Base-by-base conservation (phyloP, 2,888 invertebrate genomes). In the Polydesmus complanatus region DNA sequence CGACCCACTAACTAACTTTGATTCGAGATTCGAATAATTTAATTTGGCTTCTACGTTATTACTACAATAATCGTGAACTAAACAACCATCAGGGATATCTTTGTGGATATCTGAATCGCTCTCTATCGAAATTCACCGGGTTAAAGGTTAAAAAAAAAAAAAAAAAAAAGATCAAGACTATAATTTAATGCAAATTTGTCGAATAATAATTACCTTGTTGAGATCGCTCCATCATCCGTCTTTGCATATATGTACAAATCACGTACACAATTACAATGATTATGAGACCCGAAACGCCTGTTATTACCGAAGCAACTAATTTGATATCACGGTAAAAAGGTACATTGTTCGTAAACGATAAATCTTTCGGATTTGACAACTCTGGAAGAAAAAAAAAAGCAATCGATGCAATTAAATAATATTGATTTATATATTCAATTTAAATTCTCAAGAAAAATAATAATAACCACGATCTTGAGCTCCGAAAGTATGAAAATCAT, bases 261-360 rank as follows among this genome's bases (percentile, higher is more conserved):
- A 59, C 59, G 27, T 63, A 63, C 14, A 56, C 56, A n/a, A 56
- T 51, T n/a, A 63, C 27, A 22, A 63, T 63, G n/a, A 62, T 50
- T 11, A 62, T 27, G 1, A 63, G 48, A 25, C 63, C 54, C 19
- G 61, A 23, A 18, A 62, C 56, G 5, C 61, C 63, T 19, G 55
- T 50, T 21, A 49, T 49, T 14, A 63, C 56, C 18, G 63, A 60
- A 22, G 61, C 50, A 8, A 63, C 51, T n/a, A 63, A 56, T 52
- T 63, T 63, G 27, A 63, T 50, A 53, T 63, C 63, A 47, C 25
- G 54, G 51, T 61, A 63, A 53, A 63, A 63, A 2, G 63, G 61
- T 18, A 61, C 54, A 37, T 37, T 37, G 14, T 37, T 37, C 37
- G 37, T 37, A 14, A 8, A 37, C 14, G 37, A 37, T 37, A 37